Conservation (phyloP, 2,113 vertebrate species). For the Phylloscopus whistleri region DNA sequence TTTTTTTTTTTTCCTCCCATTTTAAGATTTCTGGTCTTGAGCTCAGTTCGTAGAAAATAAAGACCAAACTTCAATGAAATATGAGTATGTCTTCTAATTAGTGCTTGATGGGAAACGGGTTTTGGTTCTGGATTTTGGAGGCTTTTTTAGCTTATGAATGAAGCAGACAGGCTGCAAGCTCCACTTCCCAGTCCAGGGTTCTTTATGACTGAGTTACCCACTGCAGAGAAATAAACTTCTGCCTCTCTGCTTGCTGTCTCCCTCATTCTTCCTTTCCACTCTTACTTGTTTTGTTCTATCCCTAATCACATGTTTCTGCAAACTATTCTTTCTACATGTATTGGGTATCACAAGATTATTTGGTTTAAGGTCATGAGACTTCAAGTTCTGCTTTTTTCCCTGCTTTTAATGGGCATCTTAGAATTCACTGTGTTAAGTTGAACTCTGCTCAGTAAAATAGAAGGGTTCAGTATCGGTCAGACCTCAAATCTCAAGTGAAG, state of each 20-base stretch:
- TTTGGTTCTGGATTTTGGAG: background rate
- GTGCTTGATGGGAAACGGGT: background rate
- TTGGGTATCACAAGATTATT: constrained; percentile 31
- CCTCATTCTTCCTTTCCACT: background rate
- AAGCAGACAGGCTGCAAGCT: background rate
- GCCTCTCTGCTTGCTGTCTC: background rate
- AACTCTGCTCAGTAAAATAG: background rate
- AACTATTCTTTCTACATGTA: background rate
- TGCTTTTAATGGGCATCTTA: background rate
- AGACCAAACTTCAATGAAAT: background rate
- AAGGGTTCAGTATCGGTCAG: background rate
- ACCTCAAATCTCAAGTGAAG: background rate
- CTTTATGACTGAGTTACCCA: background rate
- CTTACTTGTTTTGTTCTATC: background rate
- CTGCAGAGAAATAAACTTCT: background rate
- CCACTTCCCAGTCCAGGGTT: background rate
- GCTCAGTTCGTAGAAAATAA: background rate
- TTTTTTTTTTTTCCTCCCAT: accelerated
- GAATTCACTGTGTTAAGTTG: background rate
- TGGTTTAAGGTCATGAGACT: constrained; percentile 14
- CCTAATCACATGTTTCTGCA: constrained; percentile 7
- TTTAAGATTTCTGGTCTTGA: background rate
- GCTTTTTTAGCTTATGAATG: background rate
- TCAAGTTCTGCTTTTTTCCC: background rate
- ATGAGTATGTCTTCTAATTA: background rate